Percentiles rank a stretch among this genome's conserved stretches.
phyloP scores from a whole-genome alignment of 2,113 vertebrate genomes.

The Perognathus longimembris region DNA sequence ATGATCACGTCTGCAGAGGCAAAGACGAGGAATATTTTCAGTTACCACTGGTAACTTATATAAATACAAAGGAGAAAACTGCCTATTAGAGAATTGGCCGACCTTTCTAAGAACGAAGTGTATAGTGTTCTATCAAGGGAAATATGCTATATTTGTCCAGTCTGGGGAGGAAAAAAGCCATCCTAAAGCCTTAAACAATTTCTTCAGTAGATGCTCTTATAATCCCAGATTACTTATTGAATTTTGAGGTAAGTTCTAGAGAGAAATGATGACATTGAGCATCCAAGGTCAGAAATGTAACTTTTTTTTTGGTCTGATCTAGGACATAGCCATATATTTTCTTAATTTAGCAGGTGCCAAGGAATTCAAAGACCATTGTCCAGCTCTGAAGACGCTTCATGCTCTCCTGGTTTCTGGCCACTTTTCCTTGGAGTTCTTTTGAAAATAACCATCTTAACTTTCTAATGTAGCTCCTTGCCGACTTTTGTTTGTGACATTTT shows the following conservation, averaged over 20 bases:
- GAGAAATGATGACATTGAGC: conserved; percentile 34
- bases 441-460: neutral
- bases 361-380: neutral
- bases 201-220: conserved; percentile 19
- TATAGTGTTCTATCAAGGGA: neutral
- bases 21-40: neutral
- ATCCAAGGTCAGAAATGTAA: conserved; percentile 12
- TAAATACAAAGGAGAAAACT: neutral
- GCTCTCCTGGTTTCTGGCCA: neutral
- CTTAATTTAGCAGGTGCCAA: neutral
- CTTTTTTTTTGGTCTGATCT: neutral
- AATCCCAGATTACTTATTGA: conserved; percentile 35
- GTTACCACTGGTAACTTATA: neutral
- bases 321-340: neutral
- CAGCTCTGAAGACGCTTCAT: neutral
- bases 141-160: neutral
- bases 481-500: conserved; percentile 65
- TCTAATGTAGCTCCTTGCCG: neutral
- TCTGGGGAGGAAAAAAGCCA: neutral
- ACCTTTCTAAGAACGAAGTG: neutral
- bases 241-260: conserved; percentile 40
- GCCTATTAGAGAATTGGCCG: neutral
- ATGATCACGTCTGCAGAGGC: neutral
- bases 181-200: neutral
- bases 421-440: neutral